Evolutionary conservation across 2,113 vertebrate species (phyloP).

Genomic region (Percopsis transmontana): DNA sequence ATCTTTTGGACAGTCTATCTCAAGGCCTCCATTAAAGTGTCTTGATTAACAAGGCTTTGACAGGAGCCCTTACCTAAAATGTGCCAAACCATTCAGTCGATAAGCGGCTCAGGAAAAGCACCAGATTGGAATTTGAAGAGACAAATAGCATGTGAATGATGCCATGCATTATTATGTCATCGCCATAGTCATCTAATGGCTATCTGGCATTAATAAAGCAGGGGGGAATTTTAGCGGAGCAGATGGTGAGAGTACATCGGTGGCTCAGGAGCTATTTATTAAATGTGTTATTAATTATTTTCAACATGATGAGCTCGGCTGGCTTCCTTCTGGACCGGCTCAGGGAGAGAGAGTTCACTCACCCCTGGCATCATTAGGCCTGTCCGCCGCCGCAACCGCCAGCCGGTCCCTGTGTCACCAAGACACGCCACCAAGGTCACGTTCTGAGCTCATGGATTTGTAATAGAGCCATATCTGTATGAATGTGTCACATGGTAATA

Average conservation of each 20-base stretch:
- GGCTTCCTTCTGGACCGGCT: slow-evolving; percentile 70
- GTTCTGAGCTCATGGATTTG: slow-evolving; percentile 13
- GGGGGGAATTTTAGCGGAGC: slow-evolving; percentile 71
- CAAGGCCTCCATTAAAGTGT: slow-evolving; percentile 49
- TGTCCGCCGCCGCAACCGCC: slow-evolving; percentile 28
- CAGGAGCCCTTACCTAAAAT: slow-evolving; percentile 59
- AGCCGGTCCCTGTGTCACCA: slow-evolving; percentile 32
- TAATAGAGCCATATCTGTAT: slow-evolving; percentile 24
- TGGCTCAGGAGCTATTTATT: slow-evolving; percentile 82
- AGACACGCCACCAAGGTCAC: slow-evolving; percentile 37
- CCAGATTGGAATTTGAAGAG: slow-evolving; percentile 77
- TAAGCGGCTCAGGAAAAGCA: slow-evolving; percentile 25
- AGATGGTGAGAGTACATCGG: slow-evolving; percentile 78
- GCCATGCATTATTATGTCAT: slow-evolving; percentile 79
- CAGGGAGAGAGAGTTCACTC: slow-evolving; percentile 54
- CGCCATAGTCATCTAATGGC: slow-evolving; percentile 74
- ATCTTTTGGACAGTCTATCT: slow-evolving; percentile 36
- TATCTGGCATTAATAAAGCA: slow-evolving; percentile 78
- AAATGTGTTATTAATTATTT: slow-evolving; percentile 84
- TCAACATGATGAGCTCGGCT: slow-evolving; percentile 76
- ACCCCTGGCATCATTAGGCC: slow-evolving; percentile 56
- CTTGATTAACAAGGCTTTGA: slow-evolving; percentile 63
- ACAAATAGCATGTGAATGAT: slow-evolving; percentile 77
- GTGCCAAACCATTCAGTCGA: slow-evolving; percentile 63
- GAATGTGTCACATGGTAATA: slow-evolving; percentile 20